Conservation (phyloP, 2,888 invertebrate species). For the Gandaritis pyraliata region DNA sequence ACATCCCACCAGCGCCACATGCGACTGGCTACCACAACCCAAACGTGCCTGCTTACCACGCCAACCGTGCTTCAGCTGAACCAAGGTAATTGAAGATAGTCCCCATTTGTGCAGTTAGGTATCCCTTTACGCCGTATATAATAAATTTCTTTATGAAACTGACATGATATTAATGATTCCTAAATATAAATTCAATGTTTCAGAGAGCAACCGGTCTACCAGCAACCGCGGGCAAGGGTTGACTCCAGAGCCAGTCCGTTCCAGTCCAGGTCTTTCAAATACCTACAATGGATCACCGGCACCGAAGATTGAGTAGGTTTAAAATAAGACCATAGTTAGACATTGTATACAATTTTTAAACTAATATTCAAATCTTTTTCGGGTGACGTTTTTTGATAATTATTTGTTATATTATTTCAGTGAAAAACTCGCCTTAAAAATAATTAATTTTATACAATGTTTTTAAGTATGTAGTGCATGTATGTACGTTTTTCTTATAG, state of each 20-base stretch:
- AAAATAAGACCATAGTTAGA: conserved; percentile 19
- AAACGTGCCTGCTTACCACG: conserved; percentile 78
- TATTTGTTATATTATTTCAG: neutral
- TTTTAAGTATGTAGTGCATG: conserved; percentile 25
- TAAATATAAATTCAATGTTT: conserved; percentile 45
- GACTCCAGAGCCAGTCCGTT: conserved; percentile 73
- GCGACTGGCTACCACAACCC: conserved; percentile 71
- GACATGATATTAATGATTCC: neutral
- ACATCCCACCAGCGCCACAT: conserved; percentile 70
- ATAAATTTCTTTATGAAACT: too few relatives aligned
- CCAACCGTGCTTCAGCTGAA: conserved; percentile 77
- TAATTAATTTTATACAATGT: conserved; percentile 34
- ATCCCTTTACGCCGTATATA: too few relatives aligned
- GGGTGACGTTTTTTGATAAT: neutral
- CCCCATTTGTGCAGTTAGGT: too few relatives aligned
- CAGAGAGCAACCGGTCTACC: conserved; percentile 77
- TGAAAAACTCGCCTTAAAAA: neutral
- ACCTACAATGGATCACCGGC: conserved; percentile 82
- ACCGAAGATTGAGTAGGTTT: conserved; percentile 68
- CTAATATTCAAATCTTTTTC: too few relatives aligned
- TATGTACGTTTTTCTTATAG: conserved; percentile 33
- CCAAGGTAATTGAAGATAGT: conserved; percentile 61
- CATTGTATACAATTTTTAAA: conserved; percentile 25
- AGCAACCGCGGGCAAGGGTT: conserved; percentile 64
- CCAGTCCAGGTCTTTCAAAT: conserved; percentile 82